Evolutionary conservation across 2,888 invertebrate genomes (phyloP), one percentile per base, ranked within the genome.

Genomic region (Microctonus hyperodae): DNA sequence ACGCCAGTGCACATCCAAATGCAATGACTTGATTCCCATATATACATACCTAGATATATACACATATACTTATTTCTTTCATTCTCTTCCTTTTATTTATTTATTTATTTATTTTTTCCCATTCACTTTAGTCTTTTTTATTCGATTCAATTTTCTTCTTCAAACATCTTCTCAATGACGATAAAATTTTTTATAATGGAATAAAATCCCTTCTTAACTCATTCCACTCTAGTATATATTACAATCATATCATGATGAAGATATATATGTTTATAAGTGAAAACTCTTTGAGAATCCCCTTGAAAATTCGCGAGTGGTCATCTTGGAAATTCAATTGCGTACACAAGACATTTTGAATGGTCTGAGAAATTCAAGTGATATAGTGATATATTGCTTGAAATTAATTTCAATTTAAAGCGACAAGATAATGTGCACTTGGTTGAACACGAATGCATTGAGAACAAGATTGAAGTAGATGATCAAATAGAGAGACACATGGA

Each of bases 401-500:
- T 82, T 83, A 82, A 83, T 83, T 81, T 82, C 79, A 81, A 80
- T 81, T 78, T 78, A 76, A 76, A 77, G 56, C 63, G 59, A 67
- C 56, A 56, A 73, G 72, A 74, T 68, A 74, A 68, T 62, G 57
- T 51, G 78, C 78, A 81, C 81, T 75, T 71, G 74, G 73, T 48
- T 74, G 78, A 70, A 65, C 78, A 75, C 78, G 76, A 83, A 79
- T 81, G 77, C 76, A 63, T 16, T 44, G 44, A 25, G 72, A 66
- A 71, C 76, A 79, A 81, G 81, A 79, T 81, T 79, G 77, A 78
- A 72, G 33, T 74, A 73, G 76, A 73, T 75, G 72, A 68, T 68
- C 74, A 75, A 75, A 73, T 71, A 67, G 63, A 33, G 56, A 37
- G 74, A 75, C 73, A n/a, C 4, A 28, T 28, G 28, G 71, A n/a